A percentile compares a stretch with the other conserved stretches of the same genome.
These are phyloP conservation scores for Ophion costatus DNA, from an alignment of 2,888 invertebrate genomes.

Conservation along the genomic window DNA sequence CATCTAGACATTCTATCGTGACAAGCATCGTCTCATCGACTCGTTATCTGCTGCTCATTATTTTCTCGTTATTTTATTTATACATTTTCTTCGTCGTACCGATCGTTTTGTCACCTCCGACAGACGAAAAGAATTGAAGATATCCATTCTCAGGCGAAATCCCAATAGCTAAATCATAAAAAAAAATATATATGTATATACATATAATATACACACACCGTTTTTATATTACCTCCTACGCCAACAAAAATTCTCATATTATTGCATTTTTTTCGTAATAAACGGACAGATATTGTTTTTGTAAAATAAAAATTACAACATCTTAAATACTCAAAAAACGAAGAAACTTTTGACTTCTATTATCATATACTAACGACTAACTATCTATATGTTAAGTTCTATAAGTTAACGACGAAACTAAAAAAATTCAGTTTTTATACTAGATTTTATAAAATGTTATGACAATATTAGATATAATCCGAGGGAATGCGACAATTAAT, in stretches of 20 bases:
- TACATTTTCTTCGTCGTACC: conserved; percentile 14
- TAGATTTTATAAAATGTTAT: too few relatives aligned
- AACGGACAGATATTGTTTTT: not conserved
- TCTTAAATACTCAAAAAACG: not conserved
- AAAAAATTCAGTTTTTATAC: too few relatives aligned
- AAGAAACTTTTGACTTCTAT: not conserved
- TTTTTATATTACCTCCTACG: not conserved
- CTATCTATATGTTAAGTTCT: too few relatives aligned
- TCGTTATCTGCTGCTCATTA: conserved; percentile 3
- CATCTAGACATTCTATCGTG: conserved; percentile 22
- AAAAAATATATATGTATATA: not conserved
- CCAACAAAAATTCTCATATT: not conserved
- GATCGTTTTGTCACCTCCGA: conserved; percentile 22
- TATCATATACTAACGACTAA: too few relatives aligned
- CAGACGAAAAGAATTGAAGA: not conserved
- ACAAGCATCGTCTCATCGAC: conserved; percentile 41
- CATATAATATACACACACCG: too few relatives aligned
- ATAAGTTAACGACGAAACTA: too few relatives aligned
- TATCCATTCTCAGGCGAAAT: conserved; percentile 27
- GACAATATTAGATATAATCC: too few relatives aligned
- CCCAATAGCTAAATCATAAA: conserved; percentile 1
- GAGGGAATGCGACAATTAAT: too few relatives aligned
- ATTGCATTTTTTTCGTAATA: not conserved
- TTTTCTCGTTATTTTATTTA: conserved; percentile 2
- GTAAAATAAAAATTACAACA: not conserved